These are phyloP conservation scores for Microtus oregoni DNA, from an alignment of 2,113 vertebrate genomes.

Conservation along the genomic window DNA sequence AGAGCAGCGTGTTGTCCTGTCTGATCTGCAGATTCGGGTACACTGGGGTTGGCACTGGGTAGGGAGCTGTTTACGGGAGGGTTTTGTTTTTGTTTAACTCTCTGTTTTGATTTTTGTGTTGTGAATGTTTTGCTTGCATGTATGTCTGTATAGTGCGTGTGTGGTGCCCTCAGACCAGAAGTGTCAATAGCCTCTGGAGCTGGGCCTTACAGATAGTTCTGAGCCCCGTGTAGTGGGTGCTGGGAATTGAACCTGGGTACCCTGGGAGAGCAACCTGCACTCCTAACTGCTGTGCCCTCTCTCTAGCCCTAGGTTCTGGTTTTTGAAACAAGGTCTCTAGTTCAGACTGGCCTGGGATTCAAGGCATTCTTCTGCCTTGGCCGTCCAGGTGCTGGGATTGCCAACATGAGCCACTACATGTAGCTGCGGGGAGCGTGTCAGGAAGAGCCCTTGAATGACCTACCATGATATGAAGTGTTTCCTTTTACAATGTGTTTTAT, in stretches of 20 bases:
- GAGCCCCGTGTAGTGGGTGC: background rate
- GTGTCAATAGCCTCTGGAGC: background rate
- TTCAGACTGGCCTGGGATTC: background rate
- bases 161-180: background rate
- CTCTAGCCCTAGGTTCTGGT: background rate
- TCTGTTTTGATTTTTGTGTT: background rate
- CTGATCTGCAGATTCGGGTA: conserved; percentile 96
- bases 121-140: background rate
- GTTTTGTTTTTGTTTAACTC: background rate
- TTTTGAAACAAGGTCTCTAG: background rate
- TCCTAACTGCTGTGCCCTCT: background rate
- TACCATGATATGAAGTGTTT: background rate
- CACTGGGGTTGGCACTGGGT: background rate
- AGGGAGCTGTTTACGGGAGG: background rate
- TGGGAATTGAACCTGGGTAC: background rate
- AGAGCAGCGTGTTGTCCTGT: conserved; percentile 93
- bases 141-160: background rate
- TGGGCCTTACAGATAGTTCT: background rate
- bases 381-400: background rate
- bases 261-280: background rate
- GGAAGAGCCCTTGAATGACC: background rate
- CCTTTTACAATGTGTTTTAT: background rate
- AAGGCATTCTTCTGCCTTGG: background rate
- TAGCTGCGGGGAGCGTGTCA: background rate
- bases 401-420: background rate